Evolutionary conservation across 2,113 vertebrate species (phyloP).

Genomic region (Forbesichthys agassizii): DNA sequence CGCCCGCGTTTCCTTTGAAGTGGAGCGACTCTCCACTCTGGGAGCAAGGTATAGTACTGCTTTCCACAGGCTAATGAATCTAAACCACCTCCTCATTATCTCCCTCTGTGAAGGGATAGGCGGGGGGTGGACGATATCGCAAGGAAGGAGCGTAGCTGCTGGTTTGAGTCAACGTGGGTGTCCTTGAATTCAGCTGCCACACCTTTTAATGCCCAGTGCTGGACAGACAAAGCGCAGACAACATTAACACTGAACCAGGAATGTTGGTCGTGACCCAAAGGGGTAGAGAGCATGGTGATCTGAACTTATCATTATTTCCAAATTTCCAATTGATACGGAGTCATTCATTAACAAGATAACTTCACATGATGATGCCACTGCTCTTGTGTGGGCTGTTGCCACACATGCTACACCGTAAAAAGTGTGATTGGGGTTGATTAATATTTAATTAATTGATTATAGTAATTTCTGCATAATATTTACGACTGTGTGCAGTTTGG

Average conservation of each 20-base stretch:
- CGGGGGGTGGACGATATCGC: slow-evolving; percentile 6
- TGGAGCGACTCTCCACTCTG: slow-evolving; percentile 39
- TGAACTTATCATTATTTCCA: slow-evolving; percentile 50
- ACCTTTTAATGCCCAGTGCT: slow-evolving; percentile 44
- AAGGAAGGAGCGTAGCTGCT: not conserved
- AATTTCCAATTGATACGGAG: slow-evolving; percentile 40
- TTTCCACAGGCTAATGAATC: slow-evolving; percentile 70
- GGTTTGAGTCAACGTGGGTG: too few relatives aligned
- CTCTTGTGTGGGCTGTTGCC: slow-evolving; percentile 57
- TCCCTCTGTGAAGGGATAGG: slow-evolving; percentile 35
- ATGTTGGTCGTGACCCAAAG: slow-evolving; percentile 29
- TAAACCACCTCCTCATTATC: slow-evolving; percentile 70
- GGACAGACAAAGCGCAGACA: slow-evolving; percentile 50
- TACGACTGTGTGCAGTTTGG: too few relatives aligned
- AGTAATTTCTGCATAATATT: too few relatives aligned
- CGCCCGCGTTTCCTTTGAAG: slow-evolving; percentile 61
- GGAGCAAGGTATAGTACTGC: slow-evolving; percentile 42
- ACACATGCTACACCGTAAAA: slow-evolving; percentile 45
- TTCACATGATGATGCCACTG: slow-evolving; percentile 57
- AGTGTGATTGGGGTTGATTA: too few relatives aligned
- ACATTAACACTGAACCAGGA: slow-evolving; percentile 59
- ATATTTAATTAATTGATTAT: too few relatives aligned
- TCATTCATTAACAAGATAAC: slow-evolving; percentile 61
- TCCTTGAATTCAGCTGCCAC: too few relatives aligned
- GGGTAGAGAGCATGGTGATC: slow-evolving; percentile 20